These are phyloP conservation scores for Aproaerema taeniolella DNA, from an alignment of 2,888 invertebrate species.

Conservation along the genomic window DNA sequence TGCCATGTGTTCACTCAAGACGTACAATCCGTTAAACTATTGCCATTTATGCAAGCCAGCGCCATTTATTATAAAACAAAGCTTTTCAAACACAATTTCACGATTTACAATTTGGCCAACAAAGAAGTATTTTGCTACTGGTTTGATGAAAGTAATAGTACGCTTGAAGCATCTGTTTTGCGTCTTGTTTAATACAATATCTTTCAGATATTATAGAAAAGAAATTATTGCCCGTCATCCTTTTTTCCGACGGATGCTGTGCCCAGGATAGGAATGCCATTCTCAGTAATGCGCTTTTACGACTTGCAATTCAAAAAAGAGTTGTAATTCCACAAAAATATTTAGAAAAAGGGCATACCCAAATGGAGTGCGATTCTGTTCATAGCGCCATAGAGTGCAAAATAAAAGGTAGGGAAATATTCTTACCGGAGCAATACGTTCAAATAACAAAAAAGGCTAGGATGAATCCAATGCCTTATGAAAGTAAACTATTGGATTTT, in stretches of 20 bases:
- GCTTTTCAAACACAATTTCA: conserved; percentile 27
- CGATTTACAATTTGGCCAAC: conserved; percentile 20
- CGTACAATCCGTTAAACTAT: conserved; percentile 26
- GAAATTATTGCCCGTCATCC: conserved; percentile 23
- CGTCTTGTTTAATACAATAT: conserved; percentile 20
- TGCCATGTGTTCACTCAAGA: conserved; percentile 27
- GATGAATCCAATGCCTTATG: conserved; percentile 15
- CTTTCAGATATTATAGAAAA: conserved; percentile 15
- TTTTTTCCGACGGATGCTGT: conserved; percentile 25
- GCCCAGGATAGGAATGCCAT: conserved; percentile 24
- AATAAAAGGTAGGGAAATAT: conserved; percentile 25
- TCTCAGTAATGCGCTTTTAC: conserved; percentile 18
- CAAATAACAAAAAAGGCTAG: conserved; percentile 20
- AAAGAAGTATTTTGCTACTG: conserved; percentile 23
- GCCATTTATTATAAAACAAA: conserved; percentile 30
- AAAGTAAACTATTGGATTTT: conserved; percentile 16
- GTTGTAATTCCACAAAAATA: conserved; percentile 22
- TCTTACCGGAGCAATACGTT: conserved; percentile 21
- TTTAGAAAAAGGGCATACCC: conserved; percentile 25
- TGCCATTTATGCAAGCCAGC: conserved; percentile 25
- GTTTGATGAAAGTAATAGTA: conserved; percentile 23
- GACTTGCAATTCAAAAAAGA: conserved; percentile 21
- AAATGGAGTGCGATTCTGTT: conserved; percentile 33
- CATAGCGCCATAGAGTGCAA: conserved; percentile 37
- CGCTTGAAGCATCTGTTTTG: conserved; percentile 23